Evolutionary conservation across 2,797 vertebrate genomes (phyloP), one percentile per base, ranked within the genome.

Genomic region (Leptodactylus fallax): DNA sequence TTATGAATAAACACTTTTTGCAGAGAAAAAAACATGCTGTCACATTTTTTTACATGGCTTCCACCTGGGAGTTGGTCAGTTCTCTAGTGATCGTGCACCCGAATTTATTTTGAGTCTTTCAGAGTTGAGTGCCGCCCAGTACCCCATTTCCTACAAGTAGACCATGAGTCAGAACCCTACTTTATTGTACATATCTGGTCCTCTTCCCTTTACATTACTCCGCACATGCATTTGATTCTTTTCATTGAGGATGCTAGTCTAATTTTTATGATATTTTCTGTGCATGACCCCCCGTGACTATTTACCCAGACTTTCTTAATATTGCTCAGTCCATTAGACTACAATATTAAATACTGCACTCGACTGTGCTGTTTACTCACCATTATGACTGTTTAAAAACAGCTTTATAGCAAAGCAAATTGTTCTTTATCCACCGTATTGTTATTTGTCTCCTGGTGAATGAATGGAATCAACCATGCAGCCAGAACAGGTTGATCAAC

Each of bases 401-500:
- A 85, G 77, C 72, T 81, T 82, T 86, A 79, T 78, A 86, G 71
- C 79, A 86, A 86, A 86, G 85, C 79, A 86, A 83, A 89, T 89
- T 83, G 88, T 86, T 21, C 80, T 86, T 83, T 79, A 83, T 89
- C 63, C 72, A 71, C 58, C 19, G 36, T 77, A 86, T 86, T 89
- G 88, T 86, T 86, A 74, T 85, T 76, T 88, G 84, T 88, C 87
- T 79, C 77, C 67, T 86, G 84, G 79, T 89, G 88, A 89, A 86
- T 83, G 80, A 89, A 82, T 86, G 84, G 85, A 89, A 53, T 87
- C 85, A 87, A 77, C 88, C 85, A 87, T 86, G 88, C 88, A 87
- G 74, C 85, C 80, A 79, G 72, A 89, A 89, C 85, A 89, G 88
- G 88, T 89, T 89, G 60, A 79, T 89, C 88, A 83, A 79, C 72